These are phyloP conservation scores for Aramus guarauna DNA, from an alignment of 2,113 vertebrate species.

Conservation along the genomic window DNA sequence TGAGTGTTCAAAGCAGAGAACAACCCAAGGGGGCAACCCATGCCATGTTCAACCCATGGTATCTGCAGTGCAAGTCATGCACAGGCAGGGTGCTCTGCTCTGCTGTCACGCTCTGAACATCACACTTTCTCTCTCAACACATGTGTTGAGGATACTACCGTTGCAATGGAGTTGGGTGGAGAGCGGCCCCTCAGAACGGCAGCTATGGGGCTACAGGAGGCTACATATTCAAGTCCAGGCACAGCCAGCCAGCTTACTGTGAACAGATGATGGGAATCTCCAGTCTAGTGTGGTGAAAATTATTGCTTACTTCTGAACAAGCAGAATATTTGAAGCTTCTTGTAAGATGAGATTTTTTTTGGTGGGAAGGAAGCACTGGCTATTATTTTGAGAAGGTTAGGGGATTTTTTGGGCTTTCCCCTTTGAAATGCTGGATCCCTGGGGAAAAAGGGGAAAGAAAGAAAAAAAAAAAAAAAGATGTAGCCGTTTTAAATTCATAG, in stretches of 20 bases:
- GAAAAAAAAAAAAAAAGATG: too few species aligned
- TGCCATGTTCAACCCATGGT: neutral
- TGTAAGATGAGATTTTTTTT: neutral
- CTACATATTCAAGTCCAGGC: neutral
- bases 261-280: neutral
- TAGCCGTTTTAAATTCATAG: neutral
- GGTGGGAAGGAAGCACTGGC: neutral
- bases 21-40: neutral
- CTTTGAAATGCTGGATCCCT: neutral
- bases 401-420: neutral
- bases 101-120: neutral
- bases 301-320: neutral
- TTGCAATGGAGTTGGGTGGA: neutral
- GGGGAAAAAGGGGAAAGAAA: too few species aligned
- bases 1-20: neutral
- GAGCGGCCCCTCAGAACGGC: neutral
- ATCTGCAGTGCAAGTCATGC: neutral
- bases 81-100: neutral
- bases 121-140: fast-evolving
- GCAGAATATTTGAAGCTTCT: neutral
- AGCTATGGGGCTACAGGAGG: neutral
- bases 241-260: neutral
- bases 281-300: neutral
- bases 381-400: neutral
- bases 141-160: neutral